phyloP scores from a whole-genome alignment of 1,140 invertebrate genomes.

The Dreissena polymorpha region DNA sequence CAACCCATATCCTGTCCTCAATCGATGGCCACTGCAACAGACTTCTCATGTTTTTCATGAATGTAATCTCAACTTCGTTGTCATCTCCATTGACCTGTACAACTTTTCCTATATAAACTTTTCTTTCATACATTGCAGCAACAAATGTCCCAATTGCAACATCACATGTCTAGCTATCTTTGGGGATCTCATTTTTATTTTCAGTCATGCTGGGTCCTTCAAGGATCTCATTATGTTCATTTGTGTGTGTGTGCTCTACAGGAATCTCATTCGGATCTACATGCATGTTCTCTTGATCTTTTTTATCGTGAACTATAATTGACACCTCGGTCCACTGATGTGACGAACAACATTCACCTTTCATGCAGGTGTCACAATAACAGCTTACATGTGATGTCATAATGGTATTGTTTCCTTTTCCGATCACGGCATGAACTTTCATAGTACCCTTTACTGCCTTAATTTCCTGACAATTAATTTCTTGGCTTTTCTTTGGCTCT shows the following conservation, averaged over 20 bases:
- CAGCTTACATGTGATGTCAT: slow-evolving; percentile 1
- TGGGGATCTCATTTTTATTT: no score
- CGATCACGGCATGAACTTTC: slow-evolving; percentile 55
- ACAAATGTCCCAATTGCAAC: background rate
- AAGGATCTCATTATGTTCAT: background rate
- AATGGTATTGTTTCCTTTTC: slow-evolving; percentile 37
- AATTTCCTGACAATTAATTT: background rate
- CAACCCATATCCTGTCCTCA: slow-evolving; percentile 18
- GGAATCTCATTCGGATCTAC: no score
- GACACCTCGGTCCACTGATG: background rate
- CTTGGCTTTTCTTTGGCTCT: slow-evolving; percentile 24
- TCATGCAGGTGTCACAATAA: background rate
- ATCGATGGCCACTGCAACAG: slow-evolving; percentile 36
- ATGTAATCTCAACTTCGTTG: slow-evolving; percentile 19
- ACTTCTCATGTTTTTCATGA: slow-evolving; percentile 32
- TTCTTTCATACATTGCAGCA: slow-evolving; percentile 30
- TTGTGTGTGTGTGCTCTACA: background rate
- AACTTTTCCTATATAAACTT: slow-evolving; percentile 24
- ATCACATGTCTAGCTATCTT: no score
- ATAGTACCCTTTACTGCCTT: slow-evolving; percentile 51
- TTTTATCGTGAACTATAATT: no score
- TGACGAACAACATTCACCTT: background rate
- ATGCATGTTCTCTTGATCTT: no score
- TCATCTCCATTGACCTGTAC: slow-evolving; percentile 25
- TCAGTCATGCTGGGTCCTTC: no score